Conservation (phyloP, 2,113 vertebrate genomes). For the Ciconia boyciana region DNA sequence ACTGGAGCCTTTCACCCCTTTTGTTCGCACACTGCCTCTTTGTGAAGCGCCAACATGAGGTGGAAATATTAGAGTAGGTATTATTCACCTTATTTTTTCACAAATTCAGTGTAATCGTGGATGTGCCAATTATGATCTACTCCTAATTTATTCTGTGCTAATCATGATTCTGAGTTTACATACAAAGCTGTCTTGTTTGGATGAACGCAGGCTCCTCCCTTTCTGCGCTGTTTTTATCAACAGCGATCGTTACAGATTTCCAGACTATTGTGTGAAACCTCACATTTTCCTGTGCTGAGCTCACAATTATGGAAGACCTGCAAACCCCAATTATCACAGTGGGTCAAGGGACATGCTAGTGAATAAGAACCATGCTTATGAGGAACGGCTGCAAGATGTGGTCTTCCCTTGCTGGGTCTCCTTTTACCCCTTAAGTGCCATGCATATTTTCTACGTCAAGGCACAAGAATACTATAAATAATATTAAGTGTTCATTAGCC, state of each 20-base stretch:
- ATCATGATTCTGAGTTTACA: not conserved
- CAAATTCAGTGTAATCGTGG: not conserved
- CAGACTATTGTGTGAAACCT: not conserved
- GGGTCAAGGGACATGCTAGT: not conserved
- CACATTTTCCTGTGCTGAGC: not conserved
- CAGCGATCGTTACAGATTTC: not conserved
- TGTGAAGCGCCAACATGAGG: not conserved
- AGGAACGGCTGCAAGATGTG: not conserved
- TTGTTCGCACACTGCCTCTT: not conserved
- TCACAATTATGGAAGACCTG: not conserved
- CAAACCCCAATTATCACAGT: conserved; percentile 4
- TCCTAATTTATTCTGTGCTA: not conserved
- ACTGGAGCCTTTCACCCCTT: not conserved
- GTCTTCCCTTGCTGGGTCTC: not conserved
- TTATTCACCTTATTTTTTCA: not conserved
- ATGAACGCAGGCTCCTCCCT: not conserved
- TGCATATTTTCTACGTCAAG: not conserved
- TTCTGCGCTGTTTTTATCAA: not conserved
- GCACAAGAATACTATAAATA: not conserved
- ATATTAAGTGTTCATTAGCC: not conserved
- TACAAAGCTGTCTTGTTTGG: not conserved
- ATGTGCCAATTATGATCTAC: not conserved
- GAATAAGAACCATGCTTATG: not conserved
- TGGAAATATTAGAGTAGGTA: not conserved
- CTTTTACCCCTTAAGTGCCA: not conserved